These are phyloP conservation scores for Prietella phreatophila DNA, from an alignment of 2,113 vertebrate species.

Conservation along the genomic window DNA sequence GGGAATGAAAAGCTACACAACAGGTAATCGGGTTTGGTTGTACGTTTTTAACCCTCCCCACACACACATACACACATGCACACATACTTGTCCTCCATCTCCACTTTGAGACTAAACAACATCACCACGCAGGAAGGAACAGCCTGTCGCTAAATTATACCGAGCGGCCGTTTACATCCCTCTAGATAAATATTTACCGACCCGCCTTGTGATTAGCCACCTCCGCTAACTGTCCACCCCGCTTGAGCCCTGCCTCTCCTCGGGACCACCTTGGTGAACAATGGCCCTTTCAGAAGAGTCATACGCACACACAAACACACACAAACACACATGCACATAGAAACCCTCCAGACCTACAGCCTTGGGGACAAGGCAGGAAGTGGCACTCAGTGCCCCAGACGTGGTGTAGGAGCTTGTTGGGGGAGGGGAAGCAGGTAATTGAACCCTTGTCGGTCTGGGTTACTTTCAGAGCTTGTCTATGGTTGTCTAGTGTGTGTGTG, in stretches of 20 bases:
- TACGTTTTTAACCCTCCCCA: not conserved
- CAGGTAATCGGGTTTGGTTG: not conserved
- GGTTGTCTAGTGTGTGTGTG: conserved; percentile 25
- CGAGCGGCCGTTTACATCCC: conserved; percentile 50
- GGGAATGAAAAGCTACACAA: not conserved
- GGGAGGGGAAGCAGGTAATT: conserved; percentile 59
- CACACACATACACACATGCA: not conserved
- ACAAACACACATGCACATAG: conserved; percentile 27
- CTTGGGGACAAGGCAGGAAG: conserved; percentile 47
- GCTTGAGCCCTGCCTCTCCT: conserved; percentile 52
- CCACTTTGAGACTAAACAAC: conserved; percentile 54
- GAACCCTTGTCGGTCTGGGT: conserved; percentile 55
- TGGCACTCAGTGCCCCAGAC: conserved; percentile 37
- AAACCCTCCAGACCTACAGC: conserved; percentile 26
- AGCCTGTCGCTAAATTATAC: conserved; percentile 54
- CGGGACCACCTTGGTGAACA: conserved; percentile 78
- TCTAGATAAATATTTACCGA: conserved; percentile 57
- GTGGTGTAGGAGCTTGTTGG: conserved; percentile 22
- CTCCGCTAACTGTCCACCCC: conserved; percentile 36
- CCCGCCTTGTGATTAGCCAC: conserved; percentile 56
- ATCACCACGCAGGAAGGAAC: conserved; percentile 55
- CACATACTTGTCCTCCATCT: conserved; percentile 14
- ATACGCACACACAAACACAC: conserved; percentile 21
- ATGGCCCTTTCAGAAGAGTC: conserved; percentile 71
- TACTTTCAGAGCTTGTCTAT: conserved; percentile 56